Conservation (phyloP, 2,113 vertebrate genomes). For the Excalfactoria chinensis region DNA sequence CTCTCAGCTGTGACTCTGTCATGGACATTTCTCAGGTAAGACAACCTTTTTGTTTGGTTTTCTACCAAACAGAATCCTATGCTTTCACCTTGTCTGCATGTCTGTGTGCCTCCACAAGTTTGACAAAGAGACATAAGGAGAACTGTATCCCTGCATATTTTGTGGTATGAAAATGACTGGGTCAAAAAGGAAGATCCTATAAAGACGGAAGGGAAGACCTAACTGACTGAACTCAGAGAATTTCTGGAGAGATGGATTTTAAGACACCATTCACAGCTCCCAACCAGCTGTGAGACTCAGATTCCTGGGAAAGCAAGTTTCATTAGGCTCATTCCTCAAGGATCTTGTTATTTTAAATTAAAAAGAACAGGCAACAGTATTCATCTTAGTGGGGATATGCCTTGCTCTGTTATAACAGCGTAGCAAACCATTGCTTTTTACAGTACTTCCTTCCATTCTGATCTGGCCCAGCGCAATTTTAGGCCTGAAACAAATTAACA, state of each 20-base stretch:
- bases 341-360: background rate
- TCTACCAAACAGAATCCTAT: background rate
- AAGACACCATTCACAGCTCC: background rate
- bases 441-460: background rate
- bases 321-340: background rate
- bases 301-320: background rate
- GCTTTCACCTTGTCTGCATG: background rate
- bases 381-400: background rate
- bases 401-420: background rate
- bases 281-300: background rate
- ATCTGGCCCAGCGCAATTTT: background rate
- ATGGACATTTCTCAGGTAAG: slow-evolving; percentile 98
- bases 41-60: background rate
- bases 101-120: background rate
- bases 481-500: slow-evolving; percentile 50
- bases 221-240: background rate
- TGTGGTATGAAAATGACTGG: background rate
- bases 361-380: background rate
- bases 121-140: background rate
- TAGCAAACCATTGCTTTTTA: slow-evolving; percentile 7
- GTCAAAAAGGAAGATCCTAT: background rate
- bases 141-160: background rate
- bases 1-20: slow-evolving; percentile 95
- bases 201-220: background rate
- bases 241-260: background rate